phyloP scores from a whole-genome alignment of 35 echinoderm and acorn worm genomes.

The Lytechinus pictus region DNA sequence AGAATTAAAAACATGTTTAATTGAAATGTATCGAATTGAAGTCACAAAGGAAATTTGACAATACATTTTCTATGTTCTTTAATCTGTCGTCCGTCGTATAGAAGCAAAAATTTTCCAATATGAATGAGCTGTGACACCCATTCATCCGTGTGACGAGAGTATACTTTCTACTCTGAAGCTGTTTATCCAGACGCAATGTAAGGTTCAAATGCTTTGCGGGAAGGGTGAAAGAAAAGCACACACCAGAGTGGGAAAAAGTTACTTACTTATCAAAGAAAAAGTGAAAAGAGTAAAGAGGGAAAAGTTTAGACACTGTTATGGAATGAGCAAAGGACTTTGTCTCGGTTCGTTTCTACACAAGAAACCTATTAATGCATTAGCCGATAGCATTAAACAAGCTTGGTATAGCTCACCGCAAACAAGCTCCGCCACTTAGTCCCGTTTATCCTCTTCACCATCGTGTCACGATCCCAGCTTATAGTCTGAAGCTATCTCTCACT shows the following conservation, averaged over 20 bases:
- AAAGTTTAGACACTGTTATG: background rate
- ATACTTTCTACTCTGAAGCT: background rate
- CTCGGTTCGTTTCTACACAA: background rate
- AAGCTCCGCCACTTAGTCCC: background rate
- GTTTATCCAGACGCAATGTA: background rate
- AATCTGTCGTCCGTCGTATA: no score
- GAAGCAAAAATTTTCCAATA: no score
- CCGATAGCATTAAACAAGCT: constrained; percentile 3
- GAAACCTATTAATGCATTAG: constrained; percentile 19
- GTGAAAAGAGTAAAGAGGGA: background rate
- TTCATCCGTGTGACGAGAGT: background rate
- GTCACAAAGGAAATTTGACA: no score
- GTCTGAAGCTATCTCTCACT: background rate
- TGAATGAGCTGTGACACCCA: background rate
- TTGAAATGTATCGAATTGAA: no score
- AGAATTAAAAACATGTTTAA: no score
- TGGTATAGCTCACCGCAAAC: background rate
- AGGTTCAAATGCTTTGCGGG: background rate
- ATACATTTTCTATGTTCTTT: no score
- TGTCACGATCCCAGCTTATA: background rate
- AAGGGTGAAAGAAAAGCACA: background rate
- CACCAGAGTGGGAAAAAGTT: background rate
- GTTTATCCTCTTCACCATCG: background rate
- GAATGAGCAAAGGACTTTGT: background rate
- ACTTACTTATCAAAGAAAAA: background rate